These are phyloP conservation scores for Sturnus vulgaris DNA, from an alignment of 2,113 vertebrate species.

Conservation along the genomic window DNA sequence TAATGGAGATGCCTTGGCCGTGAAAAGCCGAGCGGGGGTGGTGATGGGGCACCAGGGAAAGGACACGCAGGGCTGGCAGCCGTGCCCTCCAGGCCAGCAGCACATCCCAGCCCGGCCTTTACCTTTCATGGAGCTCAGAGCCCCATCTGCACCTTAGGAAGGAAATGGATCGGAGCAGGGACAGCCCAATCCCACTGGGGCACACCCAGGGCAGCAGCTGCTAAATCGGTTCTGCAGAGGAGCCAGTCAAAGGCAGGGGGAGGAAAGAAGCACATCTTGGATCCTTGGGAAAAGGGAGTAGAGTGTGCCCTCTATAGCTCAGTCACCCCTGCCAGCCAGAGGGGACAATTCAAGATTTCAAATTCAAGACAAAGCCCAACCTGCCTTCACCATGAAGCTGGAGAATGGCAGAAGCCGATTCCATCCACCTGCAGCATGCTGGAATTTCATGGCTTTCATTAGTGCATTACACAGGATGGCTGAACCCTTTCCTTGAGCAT, in stretches of 20 bases:
- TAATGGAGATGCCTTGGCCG: not conserved
- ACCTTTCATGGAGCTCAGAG: constrained; percentile 2
- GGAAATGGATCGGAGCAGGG: not conserved
- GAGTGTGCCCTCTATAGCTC: constrained; percentile 41
- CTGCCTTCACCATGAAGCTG: not conserved
- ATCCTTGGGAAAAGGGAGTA: not conserved
- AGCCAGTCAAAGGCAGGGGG: not conserved
- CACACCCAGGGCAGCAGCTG: constrained; percentile 12
- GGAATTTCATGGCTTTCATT: not conserved
- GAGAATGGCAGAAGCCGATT: not conserved
- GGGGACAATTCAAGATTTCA: not conserved
- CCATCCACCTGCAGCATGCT: rapidly evolving
- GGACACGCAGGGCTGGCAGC: not conserved
- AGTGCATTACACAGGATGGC: not conserved
- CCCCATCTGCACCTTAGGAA: not conserved
- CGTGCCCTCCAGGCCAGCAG: not conserved
- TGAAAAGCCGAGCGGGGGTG: not conserved
- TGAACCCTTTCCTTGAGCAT: not conserved
- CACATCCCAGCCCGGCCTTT: not conserved
- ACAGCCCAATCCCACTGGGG: not conserved
- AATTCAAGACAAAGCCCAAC: not conserved
- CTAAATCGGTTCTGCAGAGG: not conserved
- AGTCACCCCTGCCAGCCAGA: not conserved
- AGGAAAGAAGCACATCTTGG: not conserved
- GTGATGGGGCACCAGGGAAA: not conserved